Conservation (phyloP, 2,888 invertebrate species). For the Dasysyrphus tricinctus region DNA sequence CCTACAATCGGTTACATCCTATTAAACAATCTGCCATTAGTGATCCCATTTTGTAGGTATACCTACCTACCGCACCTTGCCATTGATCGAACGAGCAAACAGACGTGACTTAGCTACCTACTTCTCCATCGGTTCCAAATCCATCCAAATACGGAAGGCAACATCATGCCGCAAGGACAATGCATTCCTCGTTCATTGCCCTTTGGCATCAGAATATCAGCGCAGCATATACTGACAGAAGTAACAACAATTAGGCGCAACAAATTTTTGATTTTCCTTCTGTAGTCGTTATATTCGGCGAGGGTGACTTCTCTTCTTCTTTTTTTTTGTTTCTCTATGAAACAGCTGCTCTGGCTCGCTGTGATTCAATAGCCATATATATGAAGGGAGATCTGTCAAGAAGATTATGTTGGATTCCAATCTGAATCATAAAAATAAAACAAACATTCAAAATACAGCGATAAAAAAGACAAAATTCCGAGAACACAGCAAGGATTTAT, state of each 20-base stretch:
- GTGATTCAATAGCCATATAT: conserved; percentile 15
- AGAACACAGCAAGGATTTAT: conserved; percentile 12
- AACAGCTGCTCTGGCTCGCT: conserved; percentile 42
- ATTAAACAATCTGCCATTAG: conserved; percentile 42
- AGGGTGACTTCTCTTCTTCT: conserved; percentile 61
- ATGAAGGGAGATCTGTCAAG: conserved; percentile 32
- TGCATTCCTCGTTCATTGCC: conserved; percentile 61
- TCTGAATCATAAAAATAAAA: conserved; percentile 35
- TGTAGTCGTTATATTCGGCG: conserved; percentile 8
- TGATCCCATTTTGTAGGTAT: conserved; percentile 10
- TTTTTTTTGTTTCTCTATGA: background rate
- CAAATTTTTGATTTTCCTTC: conserved; percentile 32
- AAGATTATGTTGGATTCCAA: conserved; percentile 36
- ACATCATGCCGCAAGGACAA: conserved; percentile 59
- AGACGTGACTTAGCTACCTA: conserved; percentile 42
- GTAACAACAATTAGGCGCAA: conserved; percentile 62
- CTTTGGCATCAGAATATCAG: conserved; percentile 17
- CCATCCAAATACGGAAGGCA: conserved; percentile 60
- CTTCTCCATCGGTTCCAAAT: background rate
- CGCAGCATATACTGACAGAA: background rate
- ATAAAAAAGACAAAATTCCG: conserved; percentile 8
- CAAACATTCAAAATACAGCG: background rate
- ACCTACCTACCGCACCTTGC: conserved; percentile 27
- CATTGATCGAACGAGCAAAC: background rate
- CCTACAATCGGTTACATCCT: conserved; percentile 69